Base-by-base conservation (phyloP, 2,888 invertebrate genomes). In the Dynastes maya region DNA sequence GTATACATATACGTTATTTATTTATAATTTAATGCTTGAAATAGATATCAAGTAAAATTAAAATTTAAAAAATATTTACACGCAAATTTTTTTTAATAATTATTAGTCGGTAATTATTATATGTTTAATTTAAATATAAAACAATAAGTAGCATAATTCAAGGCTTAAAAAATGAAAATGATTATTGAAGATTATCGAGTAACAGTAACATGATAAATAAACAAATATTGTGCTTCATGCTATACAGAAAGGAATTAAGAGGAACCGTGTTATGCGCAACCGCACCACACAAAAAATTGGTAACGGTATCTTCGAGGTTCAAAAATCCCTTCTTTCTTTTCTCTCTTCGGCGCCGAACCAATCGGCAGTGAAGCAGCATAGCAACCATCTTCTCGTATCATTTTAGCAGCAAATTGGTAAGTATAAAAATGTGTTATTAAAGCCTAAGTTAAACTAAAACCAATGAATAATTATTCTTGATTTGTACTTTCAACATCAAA, bases 381-480 rank as follows among this genome's bases (percentile, higher is more conserved):
- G 77, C 80, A 76, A 82, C 84, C 84, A 83, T 84, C 84, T 84
- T 84, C 82, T 81, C 80, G 80, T 82, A 80, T 76, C 79, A 81
- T 81, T 80, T 82, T 82, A 84, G 84, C 84, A 82, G 83, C 82
- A 84, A 84, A 82, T 81, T 79, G 83, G 84, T 84, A 79, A 82
- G 83, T 83, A 81, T 75, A 81, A 78, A 80, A 82, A 80, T 79
- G 79, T 80, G 80, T 79, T 81, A 78, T 68, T 32, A 71, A 65
- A 71, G 55, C 27, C n/a, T 27, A 68, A 58, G 58, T 68, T 58
- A 8, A 37, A 27, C 9, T 11, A 27, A 27, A 58, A 45, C 27
- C 29, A 58, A 45, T 40, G 29, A 6, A 16, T 27, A 76, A 65
- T 65, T 65, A 45, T n/a, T 29, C 32, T 37, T 51, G 9, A 64